These are phyloP conservation scores for Stratiomys singularior DNA, from an alignment of 2,888 invertebrate species.

Conservation along the genomic window DNA sequence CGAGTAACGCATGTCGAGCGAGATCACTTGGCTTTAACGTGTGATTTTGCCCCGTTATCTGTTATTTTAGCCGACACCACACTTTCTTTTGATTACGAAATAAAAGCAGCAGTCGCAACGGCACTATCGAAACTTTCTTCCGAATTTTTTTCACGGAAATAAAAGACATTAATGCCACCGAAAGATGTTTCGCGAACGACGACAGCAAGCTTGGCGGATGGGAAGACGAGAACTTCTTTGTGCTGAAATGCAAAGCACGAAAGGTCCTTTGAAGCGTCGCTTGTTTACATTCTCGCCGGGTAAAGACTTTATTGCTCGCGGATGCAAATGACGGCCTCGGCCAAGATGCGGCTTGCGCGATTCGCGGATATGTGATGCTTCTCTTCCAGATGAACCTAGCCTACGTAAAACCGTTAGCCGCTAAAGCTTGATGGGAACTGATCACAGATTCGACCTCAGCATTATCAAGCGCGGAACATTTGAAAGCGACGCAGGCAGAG, in stretches of 20 bases:
- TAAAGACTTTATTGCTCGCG: not conserved
- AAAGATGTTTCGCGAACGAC: conserved; percentile 5
- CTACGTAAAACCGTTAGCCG: conserved; percentile 35
- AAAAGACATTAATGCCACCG: conserved; percentile 37
- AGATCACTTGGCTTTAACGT: not conserved
- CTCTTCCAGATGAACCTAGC: conserved; percentile 14
- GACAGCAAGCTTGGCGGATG: not conserved
- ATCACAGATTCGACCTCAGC: conserved; percentile 36
- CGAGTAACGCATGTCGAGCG: conserved; percentile 38
- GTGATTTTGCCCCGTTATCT: not conserved
- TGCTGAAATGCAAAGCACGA: not conserved
- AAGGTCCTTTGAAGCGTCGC: not conserved
- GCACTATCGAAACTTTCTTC: conserved; percentile 41
- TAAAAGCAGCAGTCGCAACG: not conserved
- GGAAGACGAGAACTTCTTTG: not conserved
- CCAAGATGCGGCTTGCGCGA: too few relatives aligned
- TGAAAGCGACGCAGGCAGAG: conserved; percentile 21
- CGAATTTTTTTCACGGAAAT: conserved; percentile 38
- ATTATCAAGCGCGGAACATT: conserved; percentile 34
- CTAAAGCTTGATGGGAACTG: conserved; percentile 43
- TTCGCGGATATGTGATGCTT: not conserved
- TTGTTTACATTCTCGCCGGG: conserved; percentile 40
- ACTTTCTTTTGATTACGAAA: conserved; percentile 43
- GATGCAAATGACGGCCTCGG: not conserved
- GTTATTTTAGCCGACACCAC: conserved; percentile 33